phyloP scores from a whole-genome alignment of 92 coral and sea anemone species.

The Palythoa grandiflora region DNA sequence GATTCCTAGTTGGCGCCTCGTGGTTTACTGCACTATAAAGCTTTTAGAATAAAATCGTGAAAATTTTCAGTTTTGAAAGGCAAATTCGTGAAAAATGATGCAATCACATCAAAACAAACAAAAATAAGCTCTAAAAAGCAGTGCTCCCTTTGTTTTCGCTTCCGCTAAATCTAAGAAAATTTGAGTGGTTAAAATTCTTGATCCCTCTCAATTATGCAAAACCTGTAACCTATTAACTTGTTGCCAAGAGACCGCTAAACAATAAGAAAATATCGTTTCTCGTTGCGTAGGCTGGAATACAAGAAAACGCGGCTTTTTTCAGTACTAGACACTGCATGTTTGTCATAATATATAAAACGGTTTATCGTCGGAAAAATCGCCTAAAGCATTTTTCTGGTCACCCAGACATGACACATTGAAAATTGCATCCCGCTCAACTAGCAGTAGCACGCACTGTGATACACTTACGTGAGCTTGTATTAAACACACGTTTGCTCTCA shows the following conservation, averaged over 20 bases:
- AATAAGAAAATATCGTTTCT: neutral
- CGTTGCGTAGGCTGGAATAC: neutral
- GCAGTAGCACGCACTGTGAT: neutral
- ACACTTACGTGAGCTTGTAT: neutral
- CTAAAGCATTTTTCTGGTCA: neutral
- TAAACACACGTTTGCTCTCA: too few relatives aligned
- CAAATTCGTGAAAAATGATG: neutral
- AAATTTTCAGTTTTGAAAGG: neutral
- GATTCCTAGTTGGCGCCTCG: slow-evolving; percentile 25
- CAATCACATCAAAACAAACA: neutral
- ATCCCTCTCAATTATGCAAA: neutral
- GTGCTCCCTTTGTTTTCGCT: neutral
- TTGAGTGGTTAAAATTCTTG: slow-evolving; percentile 8
- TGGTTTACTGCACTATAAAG: neutral
- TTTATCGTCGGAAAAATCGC: neutral
- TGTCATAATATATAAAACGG: too few relatives aligned
- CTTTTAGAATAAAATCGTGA: neutral
- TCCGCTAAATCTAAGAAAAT: neutral
- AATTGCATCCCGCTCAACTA: neutral
- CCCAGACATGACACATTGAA: neutral
- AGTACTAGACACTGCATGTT: too few relatives aligned
- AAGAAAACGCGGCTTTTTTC: neutral
- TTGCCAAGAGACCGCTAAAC: slow-evolving; percentile 40
- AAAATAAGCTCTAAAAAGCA: neutral
- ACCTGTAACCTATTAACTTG: slow-evolving; percentile 6